Base-by-base conservation (phyloP, 2,113 vertebrate genomes). In the Petrocephalus zakoni region DNA sequence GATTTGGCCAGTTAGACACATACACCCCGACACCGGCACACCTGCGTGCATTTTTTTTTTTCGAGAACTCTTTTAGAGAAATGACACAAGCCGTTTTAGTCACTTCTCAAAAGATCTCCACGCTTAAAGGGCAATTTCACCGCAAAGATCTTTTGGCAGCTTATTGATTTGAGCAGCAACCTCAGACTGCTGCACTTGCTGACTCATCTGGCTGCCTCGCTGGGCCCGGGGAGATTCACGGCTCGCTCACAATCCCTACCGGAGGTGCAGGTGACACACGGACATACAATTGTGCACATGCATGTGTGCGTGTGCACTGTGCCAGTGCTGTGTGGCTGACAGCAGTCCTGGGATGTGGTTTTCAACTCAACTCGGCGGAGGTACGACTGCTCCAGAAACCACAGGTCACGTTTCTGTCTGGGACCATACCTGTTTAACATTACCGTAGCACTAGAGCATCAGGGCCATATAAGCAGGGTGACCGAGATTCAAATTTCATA, bases 111-210 rank as follows among this genome's bases (percentile, higher is more conserved):
- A 88, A 83, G 88, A 3, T 46, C 68, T 83, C 21, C 55, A 21
- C n/a, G 5, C 53, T 84, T 83, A 88, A 88, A 88, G 52, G 88
- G 53, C 75, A 88, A 21, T 56, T 61, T 21, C n/a, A 88, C 88
- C 75, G 5, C 88, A 88, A 84, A 47, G 10, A 56, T 19, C 10
- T 56, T 37, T 88, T 11, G n/a, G 17, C 46, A 78, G 13, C 4
- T 51, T 87, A 75, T 49, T 13, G 22, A 22, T 84, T 22, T 51
- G 37, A 47, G 19, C 22, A 5, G 22, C 22, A 19, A n/a, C 81
- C 42, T 83, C 34, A 51, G 8, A 11, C 47, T 56, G 5, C 17
- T 86, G 56, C 34, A 29, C 17, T 34, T 34, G 52, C 52, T 86
- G 51, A 86, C 51, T 86, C 52, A 86, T 86, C 29, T 1, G 52